Percentiles rank a stretch among this genome's conserved stretches.
phyloP scores from a whole-genome alignment of 2,888 invertebrate genomes.

The Cheilosia impressa region DNA sequence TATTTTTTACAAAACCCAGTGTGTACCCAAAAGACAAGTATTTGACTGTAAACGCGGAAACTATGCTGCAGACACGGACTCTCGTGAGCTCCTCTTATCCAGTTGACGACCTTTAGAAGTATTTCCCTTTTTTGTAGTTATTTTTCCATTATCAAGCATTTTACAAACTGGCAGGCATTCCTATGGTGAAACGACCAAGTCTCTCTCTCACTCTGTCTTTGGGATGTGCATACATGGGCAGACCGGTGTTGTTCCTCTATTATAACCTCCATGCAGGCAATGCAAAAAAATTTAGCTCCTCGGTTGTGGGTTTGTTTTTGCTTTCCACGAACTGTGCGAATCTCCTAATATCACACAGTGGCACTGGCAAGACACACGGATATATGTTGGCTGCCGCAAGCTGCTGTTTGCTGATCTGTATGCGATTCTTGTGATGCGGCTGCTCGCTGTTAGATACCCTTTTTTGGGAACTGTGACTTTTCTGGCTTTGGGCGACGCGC shows the following conservation, averaged over 20 bases:
- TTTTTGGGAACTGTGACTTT: constrained; percentile 74
- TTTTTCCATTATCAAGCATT: constrained; percentile 68
- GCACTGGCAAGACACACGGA: constrained; percentile 69
- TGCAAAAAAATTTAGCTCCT: constrained; percentile 56
- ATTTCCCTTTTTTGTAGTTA: constrained; percentile 74
- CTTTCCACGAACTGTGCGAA: constrained; percentile 73
- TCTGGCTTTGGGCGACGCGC: constrained; percentile 67
- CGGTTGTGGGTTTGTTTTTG: constrained; percentile 11
- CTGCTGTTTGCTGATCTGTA: constrained; percentile 35
- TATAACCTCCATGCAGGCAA: constrained; percentile 52
- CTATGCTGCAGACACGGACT: constrained; percentile 47
- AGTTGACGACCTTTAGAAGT: constrained; percentile 75
- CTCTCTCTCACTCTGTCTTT: constrained; percentile 20
- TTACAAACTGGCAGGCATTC: constrained; percentile 70
- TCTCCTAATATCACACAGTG: constrained; percentile 72
- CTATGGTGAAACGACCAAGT: constrained; percentile 68
- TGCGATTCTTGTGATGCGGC: constrained; percentile 45
- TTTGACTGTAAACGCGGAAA: constrained; percentile 70
- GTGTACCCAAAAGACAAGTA: constrained; percentile 13
- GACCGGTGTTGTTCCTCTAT: constrained; percentile 59
- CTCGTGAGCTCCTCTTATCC: constrained; percentile 57
- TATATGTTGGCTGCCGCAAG: constrained; percentile 43
- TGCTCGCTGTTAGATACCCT: constrained; percentile 70
- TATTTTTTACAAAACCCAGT: constrained; percentile 22
- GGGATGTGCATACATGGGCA: constrained; percentile 56